These are phyloP conservation scores for Trichopria drosophilae DNA, from an alignment of 2,888 invertebrate species.

Conservation along the genomic window DNA sequence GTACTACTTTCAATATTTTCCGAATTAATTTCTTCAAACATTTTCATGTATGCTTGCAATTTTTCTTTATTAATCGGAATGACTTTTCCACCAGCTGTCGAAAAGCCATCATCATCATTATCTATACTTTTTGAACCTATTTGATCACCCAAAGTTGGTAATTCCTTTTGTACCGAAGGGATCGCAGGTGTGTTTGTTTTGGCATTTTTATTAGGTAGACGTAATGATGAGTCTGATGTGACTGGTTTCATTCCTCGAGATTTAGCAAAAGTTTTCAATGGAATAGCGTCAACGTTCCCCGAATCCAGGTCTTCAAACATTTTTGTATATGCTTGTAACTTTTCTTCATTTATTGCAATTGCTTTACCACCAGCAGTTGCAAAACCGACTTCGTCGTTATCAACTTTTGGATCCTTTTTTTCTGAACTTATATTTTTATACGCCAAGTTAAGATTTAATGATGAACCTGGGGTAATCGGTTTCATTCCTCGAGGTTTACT, in stretches of 20 bases:
- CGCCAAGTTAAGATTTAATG: background rate
- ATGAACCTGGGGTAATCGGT: background rate
- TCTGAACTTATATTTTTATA: background rate
- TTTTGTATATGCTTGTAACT: conserved; percentile 50
- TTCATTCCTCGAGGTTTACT: background rate
- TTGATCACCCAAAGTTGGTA: too few relatives aligned
- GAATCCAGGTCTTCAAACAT: conserved; percentile 2
- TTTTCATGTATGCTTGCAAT: too few relatives aligned
- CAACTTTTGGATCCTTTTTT: background rate
- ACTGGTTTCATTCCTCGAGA: background rate
- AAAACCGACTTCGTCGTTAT: conserved; percentile 32
- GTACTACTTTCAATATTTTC: too few relatives aligned
- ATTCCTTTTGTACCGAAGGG: too few relatives aligned
- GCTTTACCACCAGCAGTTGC: conserved; percentile 37
- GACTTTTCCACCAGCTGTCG: conserved; percentile 6
- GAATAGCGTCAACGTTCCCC: too few relatives aligned
- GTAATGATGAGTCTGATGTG: background rate
- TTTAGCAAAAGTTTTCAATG: background rate
- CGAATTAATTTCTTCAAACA: too few relatives aligned
- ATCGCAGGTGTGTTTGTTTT: too few relatives aligned
- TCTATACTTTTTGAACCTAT: too few relatives aligned
- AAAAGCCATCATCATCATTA: conserved; percentile 41
- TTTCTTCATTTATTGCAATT: conserved; percentile 42
- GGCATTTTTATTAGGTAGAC: conserved; percentile 7
- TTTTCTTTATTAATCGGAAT: conserved; percentile 7